These are phyloP conservation scores for Hirudo medicinalis DNA, from an alignment of 1,140 invertebrate genomes.

Conservation along the genomic window DNA sequence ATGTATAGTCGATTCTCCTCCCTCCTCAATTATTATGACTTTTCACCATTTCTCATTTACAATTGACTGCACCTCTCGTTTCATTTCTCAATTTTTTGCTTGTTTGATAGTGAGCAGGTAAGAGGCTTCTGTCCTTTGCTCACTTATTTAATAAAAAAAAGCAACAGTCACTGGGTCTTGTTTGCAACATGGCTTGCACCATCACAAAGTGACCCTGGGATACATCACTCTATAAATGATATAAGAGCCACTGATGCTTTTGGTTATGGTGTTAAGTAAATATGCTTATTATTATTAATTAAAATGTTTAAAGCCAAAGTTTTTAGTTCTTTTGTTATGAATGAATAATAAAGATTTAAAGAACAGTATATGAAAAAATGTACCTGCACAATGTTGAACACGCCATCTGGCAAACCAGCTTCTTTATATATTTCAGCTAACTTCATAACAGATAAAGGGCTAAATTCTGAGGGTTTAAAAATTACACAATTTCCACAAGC, in stretches of 20 bases:
- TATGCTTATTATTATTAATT: neutral
- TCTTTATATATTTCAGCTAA: slow-evolving; percentile 45
- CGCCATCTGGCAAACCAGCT: slow-evolving; percentile 45
- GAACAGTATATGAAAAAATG: neutral
- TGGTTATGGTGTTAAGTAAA: neutral
- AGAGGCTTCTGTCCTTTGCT: too few relatives aligned
- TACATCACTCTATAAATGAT: neutral
- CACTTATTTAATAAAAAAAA: too few relatives aligned
- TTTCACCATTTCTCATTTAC: too few relatives aligned
- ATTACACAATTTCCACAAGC: slow-evolving; percentile 48
- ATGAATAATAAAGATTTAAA: too few relatives aligned
- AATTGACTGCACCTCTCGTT: too few relatives aligned
- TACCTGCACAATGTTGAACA: slow-evolving; percentile 49
- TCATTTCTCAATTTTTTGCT: too few relatives aligned
- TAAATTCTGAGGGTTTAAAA: slow-evolving; percentile 47
- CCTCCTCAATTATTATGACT: too few relatives aligned
- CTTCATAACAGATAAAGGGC: slow-evolving; percentile 45
- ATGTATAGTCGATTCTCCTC: too few relatives aligned
- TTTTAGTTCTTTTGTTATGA: neutral
- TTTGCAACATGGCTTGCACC: neutral
- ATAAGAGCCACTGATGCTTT: neutral
- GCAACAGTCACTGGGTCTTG: too few relatives aligned
- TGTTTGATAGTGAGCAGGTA: too few relatives aligned
- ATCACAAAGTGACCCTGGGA: neutral
- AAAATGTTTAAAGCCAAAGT: neutral